Base-by-base conservation (phyloP, 2,888 invertebrate species). In the Aporophyla lueneburgensis region DNA sequence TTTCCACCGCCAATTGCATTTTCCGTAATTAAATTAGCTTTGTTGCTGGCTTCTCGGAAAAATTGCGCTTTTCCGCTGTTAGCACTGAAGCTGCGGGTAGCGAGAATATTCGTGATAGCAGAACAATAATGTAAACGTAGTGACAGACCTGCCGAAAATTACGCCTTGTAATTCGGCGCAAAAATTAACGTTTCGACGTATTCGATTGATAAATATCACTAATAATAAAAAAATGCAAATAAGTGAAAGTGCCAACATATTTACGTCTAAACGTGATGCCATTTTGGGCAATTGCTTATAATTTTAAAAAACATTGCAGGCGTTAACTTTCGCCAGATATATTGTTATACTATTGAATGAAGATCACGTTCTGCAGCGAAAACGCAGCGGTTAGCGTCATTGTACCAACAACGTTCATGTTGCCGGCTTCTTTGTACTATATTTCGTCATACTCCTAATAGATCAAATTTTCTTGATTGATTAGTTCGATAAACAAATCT, bases 1-100 rank as follows among this genome's bases (percentile, higher is more conserved):
- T 84, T 85, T 59, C 53, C 70, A 16, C 51, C 53, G 49, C 21
- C 66, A 84, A 84, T 72, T 85, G 74, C 82, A 85, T 85, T 81
- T 81, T 78, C 71, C 69, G 66, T 74, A 84, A 85, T 78, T 82
- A 82, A 84, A 85, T 85, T 73, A 82, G 58, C 67, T 61, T 63
- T 71, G 67, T 75, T 16, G 65, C 33, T 58, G 65, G 51, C 0
- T 82, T 73, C 85, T 59, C 43, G 69, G 67, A 72, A 80, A 84
- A 76, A 73, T 49, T 63, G 59, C 67, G 66, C 24, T 67, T 71
- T 78, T 33, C 54, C 56, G 56, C 74, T 65, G 54, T 53, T 53
- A 14, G 21, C 19, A 40, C 10, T 46, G 24, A 21, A 19, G 21
- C 43, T 70, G 21, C 12, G 40, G 51, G 19, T 53, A 40, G 59